Evolutionary conservation across 2,797 vertebrate species (phyloP), one percentile per base, ranked within the genome.

Genomic region (Rhinichthys osculus): DNA sequence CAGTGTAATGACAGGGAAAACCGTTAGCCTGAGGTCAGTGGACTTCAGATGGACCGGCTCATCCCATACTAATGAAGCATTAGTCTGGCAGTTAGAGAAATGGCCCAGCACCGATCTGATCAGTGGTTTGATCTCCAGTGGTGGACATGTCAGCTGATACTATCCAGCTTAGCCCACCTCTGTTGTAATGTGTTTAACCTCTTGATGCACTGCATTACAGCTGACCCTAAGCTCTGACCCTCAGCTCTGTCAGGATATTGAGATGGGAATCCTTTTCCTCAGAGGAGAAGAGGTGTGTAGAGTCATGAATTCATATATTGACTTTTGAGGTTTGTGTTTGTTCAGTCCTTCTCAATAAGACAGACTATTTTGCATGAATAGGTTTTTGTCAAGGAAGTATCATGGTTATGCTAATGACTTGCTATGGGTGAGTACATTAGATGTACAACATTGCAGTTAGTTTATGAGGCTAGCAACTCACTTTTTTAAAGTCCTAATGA

Each of bases 151-250:
- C 69, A 80, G 69, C 38, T 50, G 54, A 85, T 85, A 80, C 84
- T 44, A 50, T 85, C 69, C 67, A 80, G 30, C 30, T 40, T 33
- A 72, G 30, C 67, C 69, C 42, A 81, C 40, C 69, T 73, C 42
- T 64, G 54, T 44, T 47, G 30, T 85, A 81, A 85, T 80, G 67
- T 52, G 57, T 85, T 85, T 85, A 81, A 85, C 77, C 84, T 81
- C 33, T 54, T 59, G 10, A 66, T 85, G 78, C 69, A 40, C 84
- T 59, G 42, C 57, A 73, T 81, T 85, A 64, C 30, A 33, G 16
- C 23, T 85, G 42, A 85, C 54, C 67, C 84, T 30, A 21, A 64
- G 69, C 69, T 85, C 42, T 80, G 54, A 72, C 78, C 52, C 54
- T 70, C 8, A 9, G 19, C 52, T 52, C 67, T 38, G 42, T 62